Conservation (phyloP, 2,113 vertebrate genomes). For the Nerophis ophidion region DNA sequence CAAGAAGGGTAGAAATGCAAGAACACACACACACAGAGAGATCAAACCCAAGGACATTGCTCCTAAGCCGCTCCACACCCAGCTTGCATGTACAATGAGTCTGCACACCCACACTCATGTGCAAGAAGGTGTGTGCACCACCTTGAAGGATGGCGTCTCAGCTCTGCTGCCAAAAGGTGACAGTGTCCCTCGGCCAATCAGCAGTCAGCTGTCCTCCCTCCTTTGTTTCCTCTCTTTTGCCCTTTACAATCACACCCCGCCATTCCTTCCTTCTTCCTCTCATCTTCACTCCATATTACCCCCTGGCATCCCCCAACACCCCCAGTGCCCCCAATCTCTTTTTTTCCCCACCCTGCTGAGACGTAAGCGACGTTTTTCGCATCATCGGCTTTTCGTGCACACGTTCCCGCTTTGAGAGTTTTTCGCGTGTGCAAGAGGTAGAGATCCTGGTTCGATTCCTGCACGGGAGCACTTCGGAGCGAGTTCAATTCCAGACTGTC, state of each 20-base stretch:
- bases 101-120: slow-evolving; percentile 49
- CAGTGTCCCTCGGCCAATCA: slow-evolving; percentile 58
- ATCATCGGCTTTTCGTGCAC: slow-evolving; percentile 37
- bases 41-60: slow-evolving; percentile 60
- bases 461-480: background rate
- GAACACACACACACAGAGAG: slow-evolving; percentile 26
- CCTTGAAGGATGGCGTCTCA: slow-evolving; percentile 67
- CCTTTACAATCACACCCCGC: slow-evolving; percentile 43
- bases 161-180: slow-evolving; percentile 67
- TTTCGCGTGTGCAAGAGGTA: background rate
- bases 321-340: slow-evolving; percentile 15
- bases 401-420: background rate
- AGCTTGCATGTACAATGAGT: slow-evolving; percentile 37
- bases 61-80: slow-evolving; percentile 35
- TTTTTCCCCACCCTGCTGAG: slow-evolving; percentile 45
- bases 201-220: slow-evolving; percentile 56
- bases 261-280: slow-evolving; percentile 45
- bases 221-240: slow-evolving; percentile 27
- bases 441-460: background rate
- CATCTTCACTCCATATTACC: slow-evolving; percentile 35
- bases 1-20: too few species aligned
- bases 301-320: slow-evolving; percentile 53
- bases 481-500: too few species aligned
- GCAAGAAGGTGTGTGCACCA: slow-evolving; percentile 40
- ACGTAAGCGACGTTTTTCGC: slow-evolving; percentile 45